These are phyloP conservation scores for Papilio demoleus DNA, from an alignment of 2,888 invertebrate genomes.

Conservation along the genomic window DNA sequence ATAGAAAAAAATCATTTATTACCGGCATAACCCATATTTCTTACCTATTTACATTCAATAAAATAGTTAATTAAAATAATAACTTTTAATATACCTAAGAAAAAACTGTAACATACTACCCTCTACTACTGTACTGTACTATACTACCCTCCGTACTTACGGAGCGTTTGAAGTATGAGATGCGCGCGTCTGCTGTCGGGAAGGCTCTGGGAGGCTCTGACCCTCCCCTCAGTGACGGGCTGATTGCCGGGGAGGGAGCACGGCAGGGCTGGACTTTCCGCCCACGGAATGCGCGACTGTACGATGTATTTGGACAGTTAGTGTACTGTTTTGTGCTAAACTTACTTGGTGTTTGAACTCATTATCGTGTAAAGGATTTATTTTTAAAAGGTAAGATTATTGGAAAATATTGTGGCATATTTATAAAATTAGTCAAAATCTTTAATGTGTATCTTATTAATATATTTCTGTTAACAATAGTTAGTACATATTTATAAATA, in stretches of 20 bases:
- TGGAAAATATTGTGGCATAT: not conserved
- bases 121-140: constrained; percentile 62
- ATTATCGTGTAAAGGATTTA: constrained; percentile 53
- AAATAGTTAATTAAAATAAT: not conserved
- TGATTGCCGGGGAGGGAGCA: constrained; percentile 57
- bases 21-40: too few relatives aligned
- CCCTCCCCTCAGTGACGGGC: constrained; percentile 75
- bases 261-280: constrained; percentile 61
- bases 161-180: constrained; percentile 66
- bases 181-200: constrained; percentile 74
- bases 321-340: constrained; percentile 59
- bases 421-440: too few relatives aligned
- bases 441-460: not conserved
- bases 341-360: constrained; percentile 61
- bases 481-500: too few relatives aligned
- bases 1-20: too few relatives aligned
- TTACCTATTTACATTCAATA: too few relatives aligned
- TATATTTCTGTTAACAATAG: too few relatives aligned
- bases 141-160: constrained; percentile 55
- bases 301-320: constrained; percentile 49
- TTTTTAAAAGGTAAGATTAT: constrained; percentile 42
- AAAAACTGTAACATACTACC: constrained; percentile 4
- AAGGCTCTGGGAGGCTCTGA: constrained; percentile 59
- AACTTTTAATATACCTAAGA: not conserved
- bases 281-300: constrained; percentile 52